These are phyloP conservation scores for Tragelaphus scriptus DNA, from an alignment of 2,113 vertebrate genomes.

Conservation along the genomic window DNA sequence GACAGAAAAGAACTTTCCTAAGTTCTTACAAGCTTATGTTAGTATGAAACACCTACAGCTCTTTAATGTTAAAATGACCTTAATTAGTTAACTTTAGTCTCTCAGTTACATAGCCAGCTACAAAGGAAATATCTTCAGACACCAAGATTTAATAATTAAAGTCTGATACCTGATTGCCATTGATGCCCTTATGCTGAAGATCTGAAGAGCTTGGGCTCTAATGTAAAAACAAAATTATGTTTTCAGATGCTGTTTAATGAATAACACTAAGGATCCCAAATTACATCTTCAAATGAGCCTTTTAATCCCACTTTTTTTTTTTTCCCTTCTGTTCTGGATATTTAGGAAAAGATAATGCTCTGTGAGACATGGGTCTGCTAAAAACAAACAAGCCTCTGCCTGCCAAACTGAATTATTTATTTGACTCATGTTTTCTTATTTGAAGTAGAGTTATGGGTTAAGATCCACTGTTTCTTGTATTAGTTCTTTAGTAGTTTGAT, in stretches of 20 bases:
- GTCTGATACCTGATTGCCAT: not conserved
- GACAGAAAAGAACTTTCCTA: not conserved
- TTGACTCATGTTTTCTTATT: not conserved
- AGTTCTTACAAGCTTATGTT: not conserved
- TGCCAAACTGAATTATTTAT: conserved; percentile 31
- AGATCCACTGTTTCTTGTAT: not conserved
- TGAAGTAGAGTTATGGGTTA: conserved; percentile 13
- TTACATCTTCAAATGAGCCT: not conserved
- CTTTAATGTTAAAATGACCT: not conserved
- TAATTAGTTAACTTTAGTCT: not conserved
- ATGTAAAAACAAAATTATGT: conserved; percentile 16
- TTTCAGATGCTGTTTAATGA: conserved; percentile 19
- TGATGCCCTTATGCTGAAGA: not conserved
- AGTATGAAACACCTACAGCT: not conserved
- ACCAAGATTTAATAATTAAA: not conserved
- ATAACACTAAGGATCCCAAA: not conserved
- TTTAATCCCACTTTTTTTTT: not conserved
- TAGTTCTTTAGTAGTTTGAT: not conserved
- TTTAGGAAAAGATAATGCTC: not conserved
- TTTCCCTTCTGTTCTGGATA: conserved; percentile 12
- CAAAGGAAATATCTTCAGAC: not conserved
- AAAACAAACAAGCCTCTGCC: not conserved
- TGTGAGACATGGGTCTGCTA: not conserved
- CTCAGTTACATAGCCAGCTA: not conserved
- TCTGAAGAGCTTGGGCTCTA: not conserved